Evolutionary conservation across 2,113 vertebrate species (phyloP).

Genomic region (Menidia beryllina): DNA sequence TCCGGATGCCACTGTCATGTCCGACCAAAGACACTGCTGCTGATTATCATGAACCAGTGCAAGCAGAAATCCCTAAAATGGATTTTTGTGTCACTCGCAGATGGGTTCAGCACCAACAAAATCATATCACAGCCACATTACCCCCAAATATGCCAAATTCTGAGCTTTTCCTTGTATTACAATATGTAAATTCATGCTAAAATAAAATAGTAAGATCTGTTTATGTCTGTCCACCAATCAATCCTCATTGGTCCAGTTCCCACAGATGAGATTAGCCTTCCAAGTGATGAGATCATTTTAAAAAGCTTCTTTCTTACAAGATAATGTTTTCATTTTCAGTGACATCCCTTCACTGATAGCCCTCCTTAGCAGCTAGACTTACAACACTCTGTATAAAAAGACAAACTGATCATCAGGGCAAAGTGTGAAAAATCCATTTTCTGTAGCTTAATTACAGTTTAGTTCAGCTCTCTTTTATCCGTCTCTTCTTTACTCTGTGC

Average conservation of each 20-base stretch:
- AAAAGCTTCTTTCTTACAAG: neutral
- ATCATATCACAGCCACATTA: constrained; percentile 2
- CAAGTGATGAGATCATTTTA: too few species aligned
- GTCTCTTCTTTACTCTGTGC: constrained; percentile 54
- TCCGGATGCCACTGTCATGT: constrained; percentile 34
- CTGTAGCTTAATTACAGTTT: constrained; percentile 68
- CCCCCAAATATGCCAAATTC: constrained; percentile 16
- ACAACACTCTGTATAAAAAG: constrained; percentile 42
- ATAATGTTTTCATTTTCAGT: constrained; percentile 31
- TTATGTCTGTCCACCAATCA: too few species aligned
- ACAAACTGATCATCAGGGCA: constrained; percentile 57
- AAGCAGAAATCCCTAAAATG: constrained; percentile 47
- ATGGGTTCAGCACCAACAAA: constrained; percentile 17
- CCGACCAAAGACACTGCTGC: constrained; percentile 26
- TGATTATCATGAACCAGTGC: constrained; percentile 53
- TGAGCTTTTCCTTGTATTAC: neutral
- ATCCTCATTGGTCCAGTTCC: too few species aligned
- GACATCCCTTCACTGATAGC: constrained; percentile 15
- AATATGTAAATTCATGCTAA: neutral
- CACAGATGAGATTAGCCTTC: too few species aligned
- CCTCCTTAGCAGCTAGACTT: constrained; percentile 15
- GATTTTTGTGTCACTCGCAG: constrained; percentile 54
- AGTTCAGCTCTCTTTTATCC: constrained; percentile 43
- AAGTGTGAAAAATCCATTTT: constrained; percentile 69
- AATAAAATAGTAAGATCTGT: neutral